Evolutionary conservation across 2,888 invertebrate species (phyloP), one percentile per base, ranked within the genome.

Genomic region (Ochropacha duplaris): DNA sequence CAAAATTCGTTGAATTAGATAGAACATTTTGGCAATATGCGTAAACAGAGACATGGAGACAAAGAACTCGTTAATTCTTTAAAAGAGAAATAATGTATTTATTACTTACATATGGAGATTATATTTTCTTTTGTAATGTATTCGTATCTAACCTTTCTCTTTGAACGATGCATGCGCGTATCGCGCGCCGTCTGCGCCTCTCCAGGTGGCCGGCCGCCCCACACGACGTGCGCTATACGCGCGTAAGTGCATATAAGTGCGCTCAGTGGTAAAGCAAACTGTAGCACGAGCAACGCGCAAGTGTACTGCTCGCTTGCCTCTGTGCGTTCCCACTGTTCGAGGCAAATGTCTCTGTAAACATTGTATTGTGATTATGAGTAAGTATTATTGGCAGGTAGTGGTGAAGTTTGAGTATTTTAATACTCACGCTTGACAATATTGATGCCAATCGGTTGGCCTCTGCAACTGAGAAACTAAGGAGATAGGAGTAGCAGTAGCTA

Each of bases 221-320:
- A 98, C 50, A 98, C 97, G 14, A 96, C 96, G 54, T 96, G 94
- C 0, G 96, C 98, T 61, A 98, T 98, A 68, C 97, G 94, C 1
- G 96, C 95, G 81, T 98, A 98, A 0, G 98, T 97, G 82, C 96
- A 96, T 58, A 97, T 92, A 16, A 98, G 94, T 49, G 97, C 97
- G 24, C 94, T 83, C 63, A 98, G 92, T 0, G 98, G 98, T 64
- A 98, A 92, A 61, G 96, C 94, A 83, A 98, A 98, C 87, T 98
- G 98, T 54, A 98, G 93, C 49, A 95, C 93, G 87, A 98, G 94
- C 63, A 98, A 90, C 0, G 96, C 95, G 74, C 96, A 94, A 1
- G 96, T 96, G 87, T 98, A 98, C 67, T 95, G 94, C 73, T 94
- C 94, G 68, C 95, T 95, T 71, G 96, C 94, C 55, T 93, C 88